Base-by-base conservation (phyloP, 2,888 invertebrate genomes). In the Pemphredon lugubris region DNA sequence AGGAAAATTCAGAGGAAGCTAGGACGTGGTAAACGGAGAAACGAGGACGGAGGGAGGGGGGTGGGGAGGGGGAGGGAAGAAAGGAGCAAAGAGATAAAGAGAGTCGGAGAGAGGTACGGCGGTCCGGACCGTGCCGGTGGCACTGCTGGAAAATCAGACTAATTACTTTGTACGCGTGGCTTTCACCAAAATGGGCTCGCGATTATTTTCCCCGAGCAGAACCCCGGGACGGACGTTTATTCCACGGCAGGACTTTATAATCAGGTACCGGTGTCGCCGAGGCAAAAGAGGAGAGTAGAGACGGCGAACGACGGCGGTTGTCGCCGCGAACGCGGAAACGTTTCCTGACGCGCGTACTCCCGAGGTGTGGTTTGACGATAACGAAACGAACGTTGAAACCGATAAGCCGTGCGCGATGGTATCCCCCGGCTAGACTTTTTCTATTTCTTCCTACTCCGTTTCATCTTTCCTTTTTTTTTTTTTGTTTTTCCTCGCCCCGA, bases 141-240 rank as follows among this genome's bases (percentile, higher is more conserved):
- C 69, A 60, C 53, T 68, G 67, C 55, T 68, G 75, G 77, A 72
- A 81, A 84, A 83, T 84, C 77, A 73, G 71, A 76, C 78, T 82
- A 82, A 84, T 84, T 84, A 77, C 80, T 84, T 76, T 77, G 83
- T 80, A 81, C 75, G 71, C 70, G 75, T 67, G 63, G 79, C 79
- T 79, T 80, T 79, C 80, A 80, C 80, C 77, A 40, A 77, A 79
- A 79, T 75, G 79, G 77, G 75, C 74, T 75, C 55, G 77, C 78
- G 81, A 75, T 79, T 79, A 80, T 79, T 79, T 79, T 80, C 79
- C 65, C 63, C 48, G 60, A 55, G 65, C 61, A 69, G 71, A 77
- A 77, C 77, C 76, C 69, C 61, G 65, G 61, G 45, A n/a, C 42
- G 48, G 54, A 60, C 54, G 59, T 59, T 30, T 64, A 54, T 59